A percentile compares a stretch with the other conserved stretches of the same genome.
Evolutionary conservation across 2,888 invertebrate genomes (phyloP).

Genomic region (Phaonia tiefii): DNA sequence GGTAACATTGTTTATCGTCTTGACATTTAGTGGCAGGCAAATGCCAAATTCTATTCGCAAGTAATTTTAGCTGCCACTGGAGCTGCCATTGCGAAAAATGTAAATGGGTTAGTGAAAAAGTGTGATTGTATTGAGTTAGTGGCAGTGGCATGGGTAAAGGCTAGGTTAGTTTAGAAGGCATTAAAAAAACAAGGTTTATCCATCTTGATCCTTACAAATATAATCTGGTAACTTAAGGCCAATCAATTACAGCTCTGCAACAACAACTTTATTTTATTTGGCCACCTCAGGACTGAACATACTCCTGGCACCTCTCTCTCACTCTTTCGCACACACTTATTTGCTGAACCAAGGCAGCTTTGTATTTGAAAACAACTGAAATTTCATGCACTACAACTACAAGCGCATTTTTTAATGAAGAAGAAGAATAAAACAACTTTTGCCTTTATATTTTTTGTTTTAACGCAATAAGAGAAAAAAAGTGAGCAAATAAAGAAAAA

Average conservation of each 20-base stretch:
- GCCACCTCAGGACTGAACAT: not conserved
- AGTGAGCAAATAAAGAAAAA: constrained; percentile 21
- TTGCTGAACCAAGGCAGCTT: constrained; percentile 53
- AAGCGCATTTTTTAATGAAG: constrained; percentile 55
- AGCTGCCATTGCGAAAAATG: no score
- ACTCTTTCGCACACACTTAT: not conserved
- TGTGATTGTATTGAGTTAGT: no score
- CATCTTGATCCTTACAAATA: no score
- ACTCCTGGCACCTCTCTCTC: not conserved
- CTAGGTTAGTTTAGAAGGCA: no score
- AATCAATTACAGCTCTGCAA: constrained; percentile 1
- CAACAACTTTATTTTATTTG: constrained; percentile 9
- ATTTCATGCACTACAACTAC: constrained; percentile 60
- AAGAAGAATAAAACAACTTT: constrained; percentile 57
- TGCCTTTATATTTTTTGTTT: constrained; percentile 11
- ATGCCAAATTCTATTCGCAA: no score
- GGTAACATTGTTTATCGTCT: no score
- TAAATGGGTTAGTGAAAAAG: no score
- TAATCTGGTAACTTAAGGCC: not conserved
- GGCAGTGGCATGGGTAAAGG: no score
- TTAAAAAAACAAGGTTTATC: no score
- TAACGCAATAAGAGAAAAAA: constrained; percentile 59
- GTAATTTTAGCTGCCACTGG: no score
- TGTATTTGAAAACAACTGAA: constrained; percentile 68
- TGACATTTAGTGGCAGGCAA: no score